Conservation (phyloP, 2,113 vertebrate species). For the Anthoscopus minutus region DNA sequence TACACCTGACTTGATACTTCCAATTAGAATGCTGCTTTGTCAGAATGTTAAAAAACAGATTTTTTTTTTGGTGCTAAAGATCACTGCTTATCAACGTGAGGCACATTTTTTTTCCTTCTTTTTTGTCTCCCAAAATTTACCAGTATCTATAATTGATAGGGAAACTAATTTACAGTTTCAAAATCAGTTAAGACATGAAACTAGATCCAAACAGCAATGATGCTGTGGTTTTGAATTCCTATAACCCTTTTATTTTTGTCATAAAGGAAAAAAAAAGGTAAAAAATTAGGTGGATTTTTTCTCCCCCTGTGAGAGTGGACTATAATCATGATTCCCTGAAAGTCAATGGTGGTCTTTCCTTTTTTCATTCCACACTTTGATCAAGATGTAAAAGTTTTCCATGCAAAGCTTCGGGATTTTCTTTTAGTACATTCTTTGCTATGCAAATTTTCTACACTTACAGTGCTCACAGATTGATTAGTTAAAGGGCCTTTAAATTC, state of each 20-base stretch:
- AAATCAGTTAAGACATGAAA: neutral
- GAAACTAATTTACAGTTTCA: neutral
- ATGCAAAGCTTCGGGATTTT: neutral
- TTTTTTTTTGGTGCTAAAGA: neutral
- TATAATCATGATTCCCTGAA: neutral
- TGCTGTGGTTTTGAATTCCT: neutral
- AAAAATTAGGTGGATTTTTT: neutral
- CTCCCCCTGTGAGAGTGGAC: accelerated
- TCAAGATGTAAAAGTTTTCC: neutral
- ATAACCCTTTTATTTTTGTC: neutral
- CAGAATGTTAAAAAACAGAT: neutral
- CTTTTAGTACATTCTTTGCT: neutral
- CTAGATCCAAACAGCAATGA: neutral
- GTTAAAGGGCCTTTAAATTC: neutral
- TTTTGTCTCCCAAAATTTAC: neutral
- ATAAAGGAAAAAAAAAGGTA: neutral
- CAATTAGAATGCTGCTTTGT: neutral
- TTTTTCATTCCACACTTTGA: neutral
- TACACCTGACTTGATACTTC: neutral
- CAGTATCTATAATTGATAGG: neutral
- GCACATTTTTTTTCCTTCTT: too few species aligned
- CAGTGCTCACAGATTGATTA: neutral
- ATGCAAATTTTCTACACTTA: neutral
- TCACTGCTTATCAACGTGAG: neutral
- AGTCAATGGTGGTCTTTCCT: neutral